Evolutionary conservation across 2,113 vertebrate genomes (phyloP).

Genomic region (Pampusana beccarii): DNA sequence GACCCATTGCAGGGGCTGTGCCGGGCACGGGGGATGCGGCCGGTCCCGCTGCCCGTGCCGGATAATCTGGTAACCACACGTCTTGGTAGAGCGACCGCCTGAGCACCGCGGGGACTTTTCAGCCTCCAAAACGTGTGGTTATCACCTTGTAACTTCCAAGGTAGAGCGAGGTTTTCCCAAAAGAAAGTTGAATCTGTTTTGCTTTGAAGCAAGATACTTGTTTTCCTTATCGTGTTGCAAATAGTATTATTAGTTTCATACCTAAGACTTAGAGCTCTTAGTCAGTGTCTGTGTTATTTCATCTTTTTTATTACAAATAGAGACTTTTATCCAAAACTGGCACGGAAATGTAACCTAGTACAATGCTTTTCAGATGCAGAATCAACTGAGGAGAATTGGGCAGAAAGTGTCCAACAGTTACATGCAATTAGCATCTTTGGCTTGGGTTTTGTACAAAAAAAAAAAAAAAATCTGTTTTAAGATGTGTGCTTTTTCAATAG

Average conservation of each 20-base stretch:
- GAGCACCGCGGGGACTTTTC: fast-evolving
- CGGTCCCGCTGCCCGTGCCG: neutral
- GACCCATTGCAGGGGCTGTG: neutral
- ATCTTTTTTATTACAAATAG: neutral
- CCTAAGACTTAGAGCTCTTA: fast-evolving
- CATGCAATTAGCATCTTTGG: neutral
- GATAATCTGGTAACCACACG: neutral
- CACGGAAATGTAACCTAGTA: fast-evolving
- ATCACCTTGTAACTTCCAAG: neutral
- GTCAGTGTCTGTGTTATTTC: fast-evolving
- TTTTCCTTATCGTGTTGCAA: fast-evolving
- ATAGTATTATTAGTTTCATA: neutral
- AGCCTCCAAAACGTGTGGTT: neutral
- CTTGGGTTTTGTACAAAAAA: neutral
- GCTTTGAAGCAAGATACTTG: neutral
- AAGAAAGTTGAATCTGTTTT: fast-evolving
- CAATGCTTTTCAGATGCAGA: neutral
- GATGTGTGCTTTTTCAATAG: fast-evolving
- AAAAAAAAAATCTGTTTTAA: neutral
- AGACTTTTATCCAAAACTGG: fast-evolving
- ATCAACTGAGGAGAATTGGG: neutral
- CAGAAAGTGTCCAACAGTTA: neutral
- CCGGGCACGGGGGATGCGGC: neutral
- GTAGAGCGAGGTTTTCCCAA: fast-evolving
- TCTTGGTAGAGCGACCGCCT: neutral